Percentiles rank a stretch among this genome's conserved stretches.
These are phyloP conservation scores for Poecilia wingei DNA, from an alignment of 2,797 vertebrate species.

Conservation along the genomic window DNA sequence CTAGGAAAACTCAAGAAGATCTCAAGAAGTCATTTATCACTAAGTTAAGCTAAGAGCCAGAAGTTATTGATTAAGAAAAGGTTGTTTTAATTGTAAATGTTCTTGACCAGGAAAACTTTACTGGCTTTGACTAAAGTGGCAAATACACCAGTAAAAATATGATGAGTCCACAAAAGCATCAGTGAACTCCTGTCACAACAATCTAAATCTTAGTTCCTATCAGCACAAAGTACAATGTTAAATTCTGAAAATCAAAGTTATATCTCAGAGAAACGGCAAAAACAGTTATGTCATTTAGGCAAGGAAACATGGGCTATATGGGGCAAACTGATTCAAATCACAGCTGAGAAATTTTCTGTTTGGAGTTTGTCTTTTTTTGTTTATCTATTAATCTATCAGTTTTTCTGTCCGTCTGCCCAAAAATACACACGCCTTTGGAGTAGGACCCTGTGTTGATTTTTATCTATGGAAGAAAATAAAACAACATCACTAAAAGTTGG, in stretches of 20 bases:
- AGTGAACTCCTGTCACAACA: no score
- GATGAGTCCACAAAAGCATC: no score
- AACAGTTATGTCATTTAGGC: background rate
- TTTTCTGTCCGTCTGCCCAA: background rate
- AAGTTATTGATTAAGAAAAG: no score
- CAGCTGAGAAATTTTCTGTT: background rate
- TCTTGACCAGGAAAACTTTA: no score
- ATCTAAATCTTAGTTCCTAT: no score
- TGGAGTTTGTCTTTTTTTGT: background rate
- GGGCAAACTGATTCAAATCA: background rate
- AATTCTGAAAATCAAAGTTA: background rate
- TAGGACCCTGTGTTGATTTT: background rate
- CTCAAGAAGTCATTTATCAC: no score
- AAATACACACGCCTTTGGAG: background rate
- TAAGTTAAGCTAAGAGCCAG: no score
- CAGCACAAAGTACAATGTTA: no score
- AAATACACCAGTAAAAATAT: no score
- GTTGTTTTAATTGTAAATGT: no score
- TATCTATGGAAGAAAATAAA: background rate
- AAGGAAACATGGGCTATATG: background rate
- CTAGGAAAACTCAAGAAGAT: no score
- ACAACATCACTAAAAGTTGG: background rate
- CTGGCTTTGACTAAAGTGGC: no score
- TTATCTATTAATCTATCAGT: background rate
- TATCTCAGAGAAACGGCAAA: background rate